A percentile compares a stretch with the other conserved stretches of the same genome.
These are phyloP conservation scores for Petrocephalus sullivani DNA, from an alignment of 2,797 vertebrate species.

Conservation along the genomic window DNA sequence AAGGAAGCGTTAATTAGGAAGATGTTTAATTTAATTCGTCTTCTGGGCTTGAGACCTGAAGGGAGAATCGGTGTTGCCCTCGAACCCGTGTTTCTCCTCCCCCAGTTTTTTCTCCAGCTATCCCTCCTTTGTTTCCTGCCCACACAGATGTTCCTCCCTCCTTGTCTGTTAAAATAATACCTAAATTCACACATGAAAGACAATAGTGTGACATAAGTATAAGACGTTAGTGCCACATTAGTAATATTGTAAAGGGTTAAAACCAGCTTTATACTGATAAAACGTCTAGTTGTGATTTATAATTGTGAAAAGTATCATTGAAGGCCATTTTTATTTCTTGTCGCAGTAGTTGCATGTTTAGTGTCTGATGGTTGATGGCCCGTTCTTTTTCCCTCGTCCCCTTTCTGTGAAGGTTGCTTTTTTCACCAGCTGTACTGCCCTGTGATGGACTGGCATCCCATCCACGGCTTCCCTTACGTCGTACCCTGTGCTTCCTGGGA, in stretches of 20 bases:
- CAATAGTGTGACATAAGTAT: not conserved
- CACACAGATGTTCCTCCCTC: not conserved
- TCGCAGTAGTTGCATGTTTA: not conserved
- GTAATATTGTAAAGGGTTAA: not conserved
- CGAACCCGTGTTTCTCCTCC: not conserved
- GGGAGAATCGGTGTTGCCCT: not conserved
- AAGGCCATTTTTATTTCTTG: not conserved
- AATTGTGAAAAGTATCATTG: not conserved
- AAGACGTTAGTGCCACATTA: no score
- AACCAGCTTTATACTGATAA: not conserved
- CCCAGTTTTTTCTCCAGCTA: not conserved
- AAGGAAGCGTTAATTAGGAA: not conserved
- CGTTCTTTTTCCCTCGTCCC: not conserved
- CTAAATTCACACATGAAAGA: not conserved
- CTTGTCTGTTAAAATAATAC: not conserved
- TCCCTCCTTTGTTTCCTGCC: not conserved
- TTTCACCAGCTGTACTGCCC: not conserved
- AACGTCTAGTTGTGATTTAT: not conserved
- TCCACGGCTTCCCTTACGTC: not conserved
- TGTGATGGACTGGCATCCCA: not conserved
- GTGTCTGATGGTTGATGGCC: not conserved
- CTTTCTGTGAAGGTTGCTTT: not conserved
- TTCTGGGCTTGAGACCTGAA: not conserved
- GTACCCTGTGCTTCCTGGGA: not conserved
- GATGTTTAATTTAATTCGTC: not conserved